phyloP scores from a whole-genome alignment of 2,888 invertebrate genomes.

The Muscina levida region DNA sequence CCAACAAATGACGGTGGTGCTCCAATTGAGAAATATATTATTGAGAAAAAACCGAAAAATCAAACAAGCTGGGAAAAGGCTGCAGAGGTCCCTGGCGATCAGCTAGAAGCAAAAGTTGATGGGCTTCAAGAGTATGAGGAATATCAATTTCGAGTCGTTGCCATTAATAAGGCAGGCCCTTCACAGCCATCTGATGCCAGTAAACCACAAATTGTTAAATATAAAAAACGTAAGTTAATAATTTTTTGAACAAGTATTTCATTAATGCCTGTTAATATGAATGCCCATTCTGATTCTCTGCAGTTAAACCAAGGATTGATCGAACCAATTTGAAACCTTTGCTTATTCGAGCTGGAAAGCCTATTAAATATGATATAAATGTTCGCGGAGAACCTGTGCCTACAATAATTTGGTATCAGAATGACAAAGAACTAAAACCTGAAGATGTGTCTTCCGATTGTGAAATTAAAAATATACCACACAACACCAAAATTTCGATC shows the following conservation, averaged over 20 bases:
- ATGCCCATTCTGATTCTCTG: slow-evolving; percentile 61
- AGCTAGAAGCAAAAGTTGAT: slow-evolving; percentile 88
- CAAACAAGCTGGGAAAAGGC: slow-evolving; percentile 95
- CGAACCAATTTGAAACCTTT: slow-evolving; percentile 95
- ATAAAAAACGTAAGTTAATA: slow-evolving; percentile 89
- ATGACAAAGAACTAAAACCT: slow-evolving; percentile 87
- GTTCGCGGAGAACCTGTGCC: slow-evolving; percentile 98
- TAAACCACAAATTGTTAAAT: slow-evolving; percentile 92
- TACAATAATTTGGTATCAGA: slow-evolving; percentile 93
- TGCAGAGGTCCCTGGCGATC: slow-evolving; percentile 88
- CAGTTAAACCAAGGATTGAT: slow-evolving; percentile 98
- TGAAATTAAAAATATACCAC: slow-evolving; percentile 91
- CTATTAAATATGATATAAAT: slow-evolving; percentile 95
- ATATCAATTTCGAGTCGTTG: slow-evolving; percentile 94
- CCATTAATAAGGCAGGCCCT: slow-evolving; percentile 95
- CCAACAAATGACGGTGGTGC: slow-evolving; percentile 95
- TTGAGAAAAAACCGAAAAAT: slow-evolving; percentile 93
- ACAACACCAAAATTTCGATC: slow-evolving; percentile 93
- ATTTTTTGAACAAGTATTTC: not conserved
- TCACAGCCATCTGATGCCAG: slow-evolving; percentile 95
- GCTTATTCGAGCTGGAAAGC: slow-evolving; percentile 94
- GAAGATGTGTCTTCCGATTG: slow-evolving; percentile 82
- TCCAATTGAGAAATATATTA: slow-evolving; percentile 94
- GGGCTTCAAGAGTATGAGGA: slow-evolving; percentile 94
- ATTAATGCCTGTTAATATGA: not conserved